phyloP scores from a whole-genome alignment of 35 echinoderm and acorn worm genomes.

The Patiria miniata region DNA sequence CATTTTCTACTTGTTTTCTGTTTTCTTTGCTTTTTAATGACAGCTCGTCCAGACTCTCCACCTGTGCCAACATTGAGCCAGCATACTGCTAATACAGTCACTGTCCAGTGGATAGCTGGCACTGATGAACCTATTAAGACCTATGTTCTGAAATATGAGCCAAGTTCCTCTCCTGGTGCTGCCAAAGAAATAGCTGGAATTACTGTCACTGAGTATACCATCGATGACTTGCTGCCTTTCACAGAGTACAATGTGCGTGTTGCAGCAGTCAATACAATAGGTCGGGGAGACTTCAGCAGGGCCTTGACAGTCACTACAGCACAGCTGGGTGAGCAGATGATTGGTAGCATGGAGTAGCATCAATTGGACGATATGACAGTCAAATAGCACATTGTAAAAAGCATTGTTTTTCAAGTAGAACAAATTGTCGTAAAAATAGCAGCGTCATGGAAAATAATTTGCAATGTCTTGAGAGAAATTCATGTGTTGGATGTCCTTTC shows the following conservation, averaged over 20 bases:
- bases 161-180: constrained; percentile 19
- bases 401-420: too few relatives aligned
- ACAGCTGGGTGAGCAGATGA: constrained; percentile 67
- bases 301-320: constrained; percentile 65
- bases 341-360: neutral
- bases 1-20: neutral
- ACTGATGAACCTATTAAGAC: constrained; percentile 55
- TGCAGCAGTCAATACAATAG: constrained; percentile 86
- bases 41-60: constrained; percentile 83
- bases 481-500: too few relatives aligned
- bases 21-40: constrained; percentile 9
- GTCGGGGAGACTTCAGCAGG: constrained; percentile 69
- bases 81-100: constrained; percentile 72
- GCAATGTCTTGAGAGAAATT: too few relatives aligned
- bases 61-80: constrained; percentile 44
- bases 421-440: too few relatives aligned
- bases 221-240: constrained; percentile 73
- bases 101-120: constrained; percentile 66
- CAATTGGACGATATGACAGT: too few relatives aligned
- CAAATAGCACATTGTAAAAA: too few relatives aligned
- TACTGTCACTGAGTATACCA: constrained; percentile 57
- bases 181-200: constrained; percentile 54
- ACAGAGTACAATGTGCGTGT: constrained; percentile 75
- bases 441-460: too few relatives aligned
- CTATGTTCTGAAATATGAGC: constrained; percentile 76